Evolutionary conservation across 53 echinoderm and acorn worm species (phyloP).

Genomic region (Paracentrotus lividus): DNA sequence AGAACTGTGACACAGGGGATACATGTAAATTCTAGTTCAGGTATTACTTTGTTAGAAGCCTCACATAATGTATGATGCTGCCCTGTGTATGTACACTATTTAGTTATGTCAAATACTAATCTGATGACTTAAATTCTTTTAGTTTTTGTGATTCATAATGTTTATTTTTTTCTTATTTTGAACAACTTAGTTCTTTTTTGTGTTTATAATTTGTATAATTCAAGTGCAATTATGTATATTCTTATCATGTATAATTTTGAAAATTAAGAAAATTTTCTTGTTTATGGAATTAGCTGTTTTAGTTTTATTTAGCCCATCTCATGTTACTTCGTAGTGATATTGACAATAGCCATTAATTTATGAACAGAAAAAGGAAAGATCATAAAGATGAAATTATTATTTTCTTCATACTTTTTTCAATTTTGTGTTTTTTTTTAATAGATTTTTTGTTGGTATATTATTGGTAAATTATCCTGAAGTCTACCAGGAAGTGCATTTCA

Average conservation of each 20-base stretch:
- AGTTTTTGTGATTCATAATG: background rate
- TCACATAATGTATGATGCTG: background rate
- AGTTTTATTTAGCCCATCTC: background rate
- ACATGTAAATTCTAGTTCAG: too few relatives aligned
- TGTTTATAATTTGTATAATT: background rate
- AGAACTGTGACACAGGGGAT: too few relatives aligned
- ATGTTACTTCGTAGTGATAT: background rate
- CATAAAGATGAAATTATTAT: background rate
- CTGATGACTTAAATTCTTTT: background rate
- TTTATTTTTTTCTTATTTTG: background rate
- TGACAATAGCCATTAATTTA: constrained; percentile 4
- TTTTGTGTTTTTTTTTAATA: background rate
- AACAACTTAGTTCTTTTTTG: background rate
- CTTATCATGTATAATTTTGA: background rate
- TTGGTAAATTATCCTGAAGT: background rate
- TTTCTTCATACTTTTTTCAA: background rate
- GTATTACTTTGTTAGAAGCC: background rate
- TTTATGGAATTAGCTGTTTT: background rate
- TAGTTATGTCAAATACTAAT: background rate
- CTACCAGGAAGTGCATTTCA: background rate
- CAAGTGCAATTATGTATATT: constrained; percentile 47
- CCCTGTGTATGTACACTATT: background rate
- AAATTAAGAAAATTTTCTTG: background rate
- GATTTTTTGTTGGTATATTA: background rate
- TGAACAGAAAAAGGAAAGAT: background rate